These are phyloP conservation scores for Gonatopus flavifemur DNA, from an alignment of 1,140 invertebrate species.

Conservation along the genomic window DNA sequence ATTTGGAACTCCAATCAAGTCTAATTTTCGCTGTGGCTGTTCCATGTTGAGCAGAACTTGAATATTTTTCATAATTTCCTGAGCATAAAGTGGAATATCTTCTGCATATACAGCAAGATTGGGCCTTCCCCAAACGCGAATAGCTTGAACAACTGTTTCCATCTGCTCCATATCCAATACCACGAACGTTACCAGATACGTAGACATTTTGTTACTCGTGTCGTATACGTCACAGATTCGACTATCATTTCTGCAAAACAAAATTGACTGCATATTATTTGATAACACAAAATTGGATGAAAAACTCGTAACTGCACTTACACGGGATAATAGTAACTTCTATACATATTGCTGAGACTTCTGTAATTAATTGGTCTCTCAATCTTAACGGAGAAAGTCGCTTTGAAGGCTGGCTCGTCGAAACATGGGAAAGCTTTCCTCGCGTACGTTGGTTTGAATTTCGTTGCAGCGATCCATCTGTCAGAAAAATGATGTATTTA, in stretches of 20 bases:
- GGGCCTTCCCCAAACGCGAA: constrained; percentile 60
- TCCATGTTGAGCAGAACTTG: background rate
- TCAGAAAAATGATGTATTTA: constrained; percentile 18
- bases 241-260: constrained; percentile 29
- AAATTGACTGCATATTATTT: background rate
- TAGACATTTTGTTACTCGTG: constrained; percentile 76
- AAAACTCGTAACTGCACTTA: background rate
- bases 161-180: constrained; percentile 31
- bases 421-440: constrained; percentile 86
- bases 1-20: constrained; percentile 74
- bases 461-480: constrained; percentile 72
- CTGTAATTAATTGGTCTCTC: constrained; percentile 46
- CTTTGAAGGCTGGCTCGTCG: constrained; percentile 85
- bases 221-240: constrained; percentile 64
- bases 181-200: constrained; percentile 82
- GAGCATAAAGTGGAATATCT: constrained; percentile 58
- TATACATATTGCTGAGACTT: constrained; percentile 56
- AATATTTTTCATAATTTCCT: constrained; percentile 17
- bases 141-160: background rate
- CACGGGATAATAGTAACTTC: constrained; percentile 22
- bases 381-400: constrained; percentile 71
- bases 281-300: background rate
- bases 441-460: constrained; percentile 82
- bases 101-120: constrained; percentile 62
- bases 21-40: constrained; percentile 62